Evolutionary conservation across 2,797 vertebrate species (phyloP).

Genomic region (Hemibagrus guttatus): DNA sequence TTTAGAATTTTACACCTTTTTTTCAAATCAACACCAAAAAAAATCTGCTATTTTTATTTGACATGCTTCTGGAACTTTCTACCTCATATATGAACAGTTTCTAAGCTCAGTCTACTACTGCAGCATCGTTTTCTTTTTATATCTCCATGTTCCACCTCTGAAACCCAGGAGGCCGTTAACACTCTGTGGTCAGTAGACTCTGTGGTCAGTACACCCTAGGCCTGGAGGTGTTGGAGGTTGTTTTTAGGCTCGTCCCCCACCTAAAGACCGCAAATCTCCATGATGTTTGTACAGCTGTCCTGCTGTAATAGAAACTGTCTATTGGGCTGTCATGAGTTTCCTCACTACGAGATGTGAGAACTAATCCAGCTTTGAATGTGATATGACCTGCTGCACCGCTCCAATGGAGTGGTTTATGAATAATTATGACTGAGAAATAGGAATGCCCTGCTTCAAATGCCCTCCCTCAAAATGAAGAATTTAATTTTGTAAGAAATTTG

Average conservation of each 20-base stretch:
- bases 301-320: conserved; percentile 21
- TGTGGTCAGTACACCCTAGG: conserved; percentile 34
- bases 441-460: no score
- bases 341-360: conserved; percentile 40
- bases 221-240: conserved; percentile 31
- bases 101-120: not conserved
- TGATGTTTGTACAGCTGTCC: conserved; percentile 51
- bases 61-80: not conserved
- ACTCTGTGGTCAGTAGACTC: conserved; percentile 33
- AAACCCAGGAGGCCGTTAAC: conserved; percentile 22
- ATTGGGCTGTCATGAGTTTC: conserved; percentile 45
- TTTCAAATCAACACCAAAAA: not conserved
- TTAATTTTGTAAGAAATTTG: no score
- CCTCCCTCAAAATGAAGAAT: no score
- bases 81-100: not conserved
- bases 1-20: not conserved
- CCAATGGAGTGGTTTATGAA: not conserved
- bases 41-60: not conserved
- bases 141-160: conserved; percentile 5
- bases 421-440: no score
- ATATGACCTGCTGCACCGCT: conserved; percentile 13
- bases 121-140: conserved; percentile 16
- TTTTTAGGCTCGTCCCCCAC: conserved; percentile 44
- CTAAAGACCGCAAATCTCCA: conserved; percentile 38
- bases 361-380: conserved; percentile 26